Evolutionary conservation across 2,113 vertebrate genomes (phyloP).

Genomic region (Galeopterus variegatus): DNA sequence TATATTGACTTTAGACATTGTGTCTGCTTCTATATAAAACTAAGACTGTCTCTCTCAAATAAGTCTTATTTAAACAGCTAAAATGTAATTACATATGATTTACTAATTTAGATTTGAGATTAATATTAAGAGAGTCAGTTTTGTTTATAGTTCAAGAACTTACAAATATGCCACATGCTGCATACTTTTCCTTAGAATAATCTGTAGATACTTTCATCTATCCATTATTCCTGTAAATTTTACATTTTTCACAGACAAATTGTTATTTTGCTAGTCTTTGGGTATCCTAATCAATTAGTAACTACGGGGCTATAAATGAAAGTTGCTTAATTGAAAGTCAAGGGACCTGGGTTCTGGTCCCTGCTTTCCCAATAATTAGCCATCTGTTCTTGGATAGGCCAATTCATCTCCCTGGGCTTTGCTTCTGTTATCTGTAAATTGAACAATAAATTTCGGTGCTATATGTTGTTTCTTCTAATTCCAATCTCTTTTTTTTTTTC

Average conservation of each 20-base stretch:
- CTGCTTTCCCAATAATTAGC: neutral
- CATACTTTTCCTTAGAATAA: constrained; percentile 2
- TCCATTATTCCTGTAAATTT: constrained; percentile 6
- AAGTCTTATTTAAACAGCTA: constrained; percentile 63
- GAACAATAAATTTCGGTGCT: neutral
- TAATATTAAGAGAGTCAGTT: constrained; percentile 4
- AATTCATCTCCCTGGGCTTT: neutral
- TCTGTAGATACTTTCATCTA: neutral
- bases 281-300: neutral
- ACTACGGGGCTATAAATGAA: neutral
- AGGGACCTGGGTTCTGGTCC: neutral
- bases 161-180: accelerated
- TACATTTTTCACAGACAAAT: neutral
- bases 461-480: neutral
- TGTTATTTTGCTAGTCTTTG: constrained; percentile 28
- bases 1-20: constrained; percentile 76
- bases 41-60: constrained; percentile 32
- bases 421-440: constrained; percentile 3
- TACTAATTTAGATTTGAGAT: constrained; percentile 47
- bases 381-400: neutral
- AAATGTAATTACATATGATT: constrained; percentile 31
- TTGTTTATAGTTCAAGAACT: constrained; percentile 15
- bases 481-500: neutral
- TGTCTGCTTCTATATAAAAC: constrained; percentile 68
- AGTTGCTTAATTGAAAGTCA: neutral